Conservation (phyloP, 92 coral and sea anemone species). For the Palythoa caribaeorum region DNA sequence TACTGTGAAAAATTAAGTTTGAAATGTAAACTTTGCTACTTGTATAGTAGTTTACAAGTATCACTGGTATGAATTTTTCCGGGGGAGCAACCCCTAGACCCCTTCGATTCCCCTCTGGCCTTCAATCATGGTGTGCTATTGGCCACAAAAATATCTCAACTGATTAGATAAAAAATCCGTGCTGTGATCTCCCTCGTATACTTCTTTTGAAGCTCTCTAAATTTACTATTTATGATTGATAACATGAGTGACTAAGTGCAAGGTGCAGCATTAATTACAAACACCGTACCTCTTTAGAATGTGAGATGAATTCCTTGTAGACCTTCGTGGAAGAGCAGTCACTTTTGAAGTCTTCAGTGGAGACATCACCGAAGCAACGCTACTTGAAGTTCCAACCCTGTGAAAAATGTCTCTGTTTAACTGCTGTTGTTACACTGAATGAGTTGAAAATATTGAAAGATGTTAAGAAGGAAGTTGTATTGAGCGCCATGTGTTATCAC, state of each 20-base stretch:
- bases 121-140: no score
- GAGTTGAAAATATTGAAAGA: neutral
- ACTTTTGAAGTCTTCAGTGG: conserved; percentile 97
- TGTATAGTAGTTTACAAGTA: no score
- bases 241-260: neutral
- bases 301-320: conserved; percentile 92
- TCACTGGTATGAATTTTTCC: no score
- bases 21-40: no score
- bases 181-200: no score
- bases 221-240: neutral
- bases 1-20: no score
- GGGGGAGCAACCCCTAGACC: no score
- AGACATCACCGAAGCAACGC: conserved; percentile 96
- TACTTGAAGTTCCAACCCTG: conserved; percentile 74
- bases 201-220: no score
- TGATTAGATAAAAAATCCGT: no score
- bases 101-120: no score
- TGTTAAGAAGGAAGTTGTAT: neutral
- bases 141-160: no score
- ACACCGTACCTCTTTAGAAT: conserved; percentile 77
- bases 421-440: neutral
- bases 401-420: neutral
- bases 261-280: no score
- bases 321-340: conserved; percentile 86
- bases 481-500: neutral